Evolutionary conservation across 2,113 vertebrate genomes (phyloP).

Genomic region (Seriola quinqueradiata): DNA sequence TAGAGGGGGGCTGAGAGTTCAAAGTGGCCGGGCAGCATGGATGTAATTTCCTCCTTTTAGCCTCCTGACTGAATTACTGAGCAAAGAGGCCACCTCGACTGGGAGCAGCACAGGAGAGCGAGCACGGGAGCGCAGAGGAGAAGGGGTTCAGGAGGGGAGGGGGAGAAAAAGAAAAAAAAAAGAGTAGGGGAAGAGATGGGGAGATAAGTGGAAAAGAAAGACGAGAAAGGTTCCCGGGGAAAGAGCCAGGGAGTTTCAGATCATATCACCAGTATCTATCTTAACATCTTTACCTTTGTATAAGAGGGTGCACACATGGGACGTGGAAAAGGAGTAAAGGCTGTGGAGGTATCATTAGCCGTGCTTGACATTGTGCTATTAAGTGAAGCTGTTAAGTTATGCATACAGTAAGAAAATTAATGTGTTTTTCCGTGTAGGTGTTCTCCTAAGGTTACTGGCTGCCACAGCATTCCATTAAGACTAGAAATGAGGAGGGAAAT

Average conservation of each 20-base stretch:
- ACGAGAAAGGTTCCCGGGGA: slow-evolving; percentile 6
- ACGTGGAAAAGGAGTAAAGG: slow-evolving; percentile 6
- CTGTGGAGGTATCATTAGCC: slow-evolving; percentile 17
- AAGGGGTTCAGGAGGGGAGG: neutral
- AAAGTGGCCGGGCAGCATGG: slow-evolving; percentile 68
- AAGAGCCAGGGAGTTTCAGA: slow-evolving; percentile 32
- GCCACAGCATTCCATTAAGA: neutral
- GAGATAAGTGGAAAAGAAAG: slow-evolving; percentile 54
- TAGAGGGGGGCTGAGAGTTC: slow-evolving; percentile 49
- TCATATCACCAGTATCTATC: slow-evolving; percentile 50
- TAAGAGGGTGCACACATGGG: slow-evolving; percentile 11
- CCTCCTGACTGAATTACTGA: slow-evolving; percentile 68
- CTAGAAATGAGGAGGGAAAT: neutral
- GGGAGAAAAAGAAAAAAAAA: slow-evolving; percentile 26
- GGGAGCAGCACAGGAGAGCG: slow-evolving; percentile 40
- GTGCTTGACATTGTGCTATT: slow-evolving; percentile 26
- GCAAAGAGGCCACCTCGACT: slow-evolving; percentile 60
- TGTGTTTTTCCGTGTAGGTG: neutral
- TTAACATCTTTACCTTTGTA: slow-evolving; percentile 29
- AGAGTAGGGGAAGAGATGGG: slow-evolving; percentile 21
- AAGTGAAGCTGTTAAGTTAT: slow-evolving; percentile 2
- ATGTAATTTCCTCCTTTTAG: slow-evolving; percentile 75
- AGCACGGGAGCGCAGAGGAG: slow-evolving; percentile 15
- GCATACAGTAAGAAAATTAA: slow-evolving; percentile 11
- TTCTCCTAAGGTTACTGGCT: slow-evolving; percentile 9